Evolutionary conservation across 2,888 invertebrate species (phyloP), one percentile per base, ranked within the genome.

Genomic region (Mythimna lalbum): DNA sequence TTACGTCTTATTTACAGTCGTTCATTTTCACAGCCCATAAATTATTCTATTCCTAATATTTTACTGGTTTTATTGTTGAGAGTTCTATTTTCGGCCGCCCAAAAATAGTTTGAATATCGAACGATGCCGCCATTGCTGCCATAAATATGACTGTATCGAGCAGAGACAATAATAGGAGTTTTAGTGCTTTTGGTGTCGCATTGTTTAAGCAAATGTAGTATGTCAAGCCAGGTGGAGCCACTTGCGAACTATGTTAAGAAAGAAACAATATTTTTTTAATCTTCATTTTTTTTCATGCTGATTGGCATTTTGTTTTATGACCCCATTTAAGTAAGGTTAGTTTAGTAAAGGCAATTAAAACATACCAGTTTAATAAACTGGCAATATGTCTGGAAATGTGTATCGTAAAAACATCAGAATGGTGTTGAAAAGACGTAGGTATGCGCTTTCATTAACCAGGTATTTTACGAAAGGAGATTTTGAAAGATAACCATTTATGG

Each of bases 11-110:
- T 81, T 81, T 81, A 80, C 69, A 63, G 67, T 27, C 55, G 39
- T 66, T 55, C 66, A 61, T 77, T 77, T 77, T 79, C 66, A 68
- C 67, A 70, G 65, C 14, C 33, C 43, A 66, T 80, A 74, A 80
- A 83, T 74, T 64, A 77, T 72, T 68, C 63, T 27, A 66, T 81
- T 74, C 63, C 65, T 69, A 72, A 80, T 80, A 83, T 74, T 77
- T 72, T 61, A 77, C 68, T 66, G 50, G 56, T 60, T 80, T 77
- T 74, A 74, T 49, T 63, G 80, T 56, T 63, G 50, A 63, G 43
- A 33, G 61, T 57, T 75, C 63, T 80, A 76, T 75, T 80, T 63
- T 57, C 6, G 76, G 43, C 21, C 7, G 9, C 27, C 50, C 69
- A 39, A 68, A 77, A 53, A 75, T 80, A 77, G 68, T 56, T 69